Conservation (phyloP, 2,888 invertebrate genomes). For the Oscheius myriophilus region DNA sequence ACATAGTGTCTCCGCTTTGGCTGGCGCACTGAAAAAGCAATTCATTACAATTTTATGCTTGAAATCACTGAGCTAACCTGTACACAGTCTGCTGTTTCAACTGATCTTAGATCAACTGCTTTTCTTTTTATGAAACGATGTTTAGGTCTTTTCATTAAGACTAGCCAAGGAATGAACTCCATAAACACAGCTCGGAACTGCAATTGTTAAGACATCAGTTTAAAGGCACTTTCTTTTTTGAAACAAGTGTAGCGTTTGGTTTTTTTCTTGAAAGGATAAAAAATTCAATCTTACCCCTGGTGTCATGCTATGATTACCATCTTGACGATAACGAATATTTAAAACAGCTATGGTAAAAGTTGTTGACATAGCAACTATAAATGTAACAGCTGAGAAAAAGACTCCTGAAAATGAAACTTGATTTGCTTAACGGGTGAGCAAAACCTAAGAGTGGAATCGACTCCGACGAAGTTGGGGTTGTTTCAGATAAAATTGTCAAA, state of each 20-base stretch:
- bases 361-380: slow-evolving; percentile 61
- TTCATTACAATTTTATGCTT: background rate
- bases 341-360: slow-evolving; percentile 60
- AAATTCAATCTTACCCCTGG: slow-evolving; percentile 27
- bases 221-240: no score
- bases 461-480: slow-evolving; percentile 93
- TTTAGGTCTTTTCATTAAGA: slow-evolving; percentile 57
- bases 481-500: slow-evolving; percentile 95
- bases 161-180: slow-evolving; percentile 58
- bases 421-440: background rate
- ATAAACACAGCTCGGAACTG: slow-evolving; percentile 57
- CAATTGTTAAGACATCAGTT: no score
- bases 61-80: slow-evolving; percentile 25
- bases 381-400: slow-evolving; percentile 61
- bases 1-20: slow-evolving; percentile 23
- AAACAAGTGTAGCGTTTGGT: no score
- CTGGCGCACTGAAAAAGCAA: slow-evolving; percentile 25
- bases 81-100: slow-evolving; percentile 39
- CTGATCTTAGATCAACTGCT: slow-evolving; percentile 30
- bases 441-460: slow-evolving; percentile 56
- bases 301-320: slow-evolving; percentile 54
- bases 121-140: slow-evolving; percentile 34
- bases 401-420: slow-evolving; percentile 38
- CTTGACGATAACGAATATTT: slow-evolving; percentile 60
- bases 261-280: background rate